Percentiles rank a stretch among this genome's conserved stretches.
phyloP scores from a whole-genome alignment of 2,113 vertebrate species.

The Antidorcas marsupialis region DNA sequence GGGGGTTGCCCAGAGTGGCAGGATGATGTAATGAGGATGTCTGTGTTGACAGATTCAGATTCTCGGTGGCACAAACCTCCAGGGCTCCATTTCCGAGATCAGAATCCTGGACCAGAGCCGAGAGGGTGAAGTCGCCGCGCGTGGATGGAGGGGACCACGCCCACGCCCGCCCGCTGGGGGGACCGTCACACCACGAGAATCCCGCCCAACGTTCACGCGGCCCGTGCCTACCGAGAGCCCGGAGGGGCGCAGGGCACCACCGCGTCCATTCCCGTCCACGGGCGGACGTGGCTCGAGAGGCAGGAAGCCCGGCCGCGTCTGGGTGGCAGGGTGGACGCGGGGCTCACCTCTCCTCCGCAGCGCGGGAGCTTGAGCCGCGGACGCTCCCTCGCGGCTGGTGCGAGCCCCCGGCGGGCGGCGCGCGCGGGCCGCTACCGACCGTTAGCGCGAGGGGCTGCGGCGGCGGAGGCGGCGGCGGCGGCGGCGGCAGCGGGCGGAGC shows the following conservation, averaged over 20 bases:
- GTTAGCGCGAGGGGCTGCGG: slow-evolving; percentile 32
- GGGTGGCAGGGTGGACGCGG: not conserved
- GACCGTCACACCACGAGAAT: not conserved
- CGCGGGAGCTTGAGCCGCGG: slow-evolving; percentile 33
- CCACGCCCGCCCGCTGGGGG: not conserved
- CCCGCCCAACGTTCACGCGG: not conserved
- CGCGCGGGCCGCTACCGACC: slow-evolving; percentile 47
- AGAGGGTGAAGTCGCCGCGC: not conserved
- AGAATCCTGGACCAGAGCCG: not conserved
- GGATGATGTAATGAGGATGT: slow-evolving; percentile 55
- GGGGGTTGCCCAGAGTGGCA: not conserved
- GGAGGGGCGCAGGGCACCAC: not conserved
- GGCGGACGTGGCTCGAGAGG: not conserved
- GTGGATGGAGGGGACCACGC: not conserved
- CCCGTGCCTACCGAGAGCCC: not conserved
- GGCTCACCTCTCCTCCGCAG: slow-evolving; percentile 34
- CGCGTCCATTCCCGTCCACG: not conserved
- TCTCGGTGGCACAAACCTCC: slow-evolving; percentile 45
- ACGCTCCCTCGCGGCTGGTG: slow-evolving; percentile 64
- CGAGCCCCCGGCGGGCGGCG: slow-evolving; percentile 54
- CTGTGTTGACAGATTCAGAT: slow-evolving; percentile 43
- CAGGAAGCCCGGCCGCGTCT: not conserved
- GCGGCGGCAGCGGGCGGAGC: slow-evolving; percentile 56
- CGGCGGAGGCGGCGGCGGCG: not conserved
- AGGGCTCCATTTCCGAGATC: slow-evolving; percentile 35